A percentile compares a stretch with the other conserved stretches of the same genome.
Evolutionary conservation across 2,797 vertebrate genomes (phyloP).

Genomic region (Notoglanidium macrostoma): DNA sequence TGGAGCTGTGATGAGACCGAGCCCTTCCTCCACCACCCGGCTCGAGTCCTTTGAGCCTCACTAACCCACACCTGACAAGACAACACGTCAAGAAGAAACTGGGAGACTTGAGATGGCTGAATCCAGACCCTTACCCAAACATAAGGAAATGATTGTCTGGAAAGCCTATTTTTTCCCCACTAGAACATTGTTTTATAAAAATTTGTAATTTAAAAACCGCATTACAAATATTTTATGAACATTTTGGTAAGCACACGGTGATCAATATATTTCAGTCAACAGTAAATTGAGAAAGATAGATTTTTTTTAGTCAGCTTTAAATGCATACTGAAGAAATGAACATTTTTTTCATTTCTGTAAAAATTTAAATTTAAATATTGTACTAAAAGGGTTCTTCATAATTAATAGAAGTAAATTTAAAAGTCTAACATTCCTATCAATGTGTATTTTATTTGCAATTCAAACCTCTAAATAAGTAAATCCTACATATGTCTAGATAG

Average conservation of each 20-base stretch:
- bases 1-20: constrained; percentile 74
- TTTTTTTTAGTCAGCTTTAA: neutral
- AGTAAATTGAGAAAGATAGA: neutral
- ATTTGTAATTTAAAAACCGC: neutral
- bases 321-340: neutral
- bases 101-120: neutral
- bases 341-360: neutral
- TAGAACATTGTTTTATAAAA: no score
- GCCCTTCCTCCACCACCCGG: constrained; percentile 71
- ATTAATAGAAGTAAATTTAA: neutral
- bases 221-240: neutral
- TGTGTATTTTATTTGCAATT: neutral
- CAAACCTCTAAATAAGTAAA: neutral
- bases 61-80: neutral
- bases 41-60: constrained; percentile 62
- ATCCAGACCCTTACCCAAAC: neutral
- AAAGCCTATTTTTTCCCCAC: neutral
- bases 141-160: neutral
- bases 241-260: neutral
- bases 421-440: neutral
- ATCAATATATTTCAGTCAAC: constrained; percentile 8
- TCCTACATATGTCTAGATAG: neutral
- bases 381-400: neutral
- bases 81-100: neutral
- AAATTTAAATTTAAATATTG: neutral